Percentiles rank a stretch among this genome's conserved stretches.
phyloP scores from a whole-genome alignment of 1,140 invertebrate genomes.

The Anoplophora glabripennis region DNA sequence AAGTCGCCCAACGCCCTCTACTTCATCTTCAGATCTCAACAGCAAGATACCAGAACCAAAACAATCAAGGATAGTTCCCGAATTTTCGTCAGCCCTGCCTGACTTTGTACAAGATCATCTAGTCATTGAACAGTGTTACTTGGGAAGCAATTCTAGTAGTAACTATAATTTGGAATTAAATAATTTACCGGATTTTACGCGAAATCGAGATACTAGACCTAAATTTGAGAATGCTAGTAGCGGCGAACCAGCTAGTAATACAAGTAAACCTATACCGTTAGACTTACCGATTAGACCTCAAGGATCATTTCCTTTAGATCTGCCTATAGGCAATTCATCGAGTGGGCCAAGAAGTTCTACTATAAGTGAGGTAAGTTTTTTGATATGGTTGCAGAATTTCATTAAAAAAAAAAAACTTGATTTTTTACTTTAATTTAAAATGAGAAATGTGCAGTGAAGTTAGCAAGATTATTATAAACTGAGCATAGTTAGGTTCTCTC shows the following conservation, averaged over 20 bases:
- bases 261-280: constrained; percentile 20
- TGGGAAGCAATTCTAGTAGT: constrained; percentile 42
- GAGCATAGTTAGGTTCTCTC: no score
- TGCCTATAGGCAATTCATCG: constrained; percentile 31
- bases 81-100: constrained; percentile 54
- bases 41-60: constrained; percentile 25
- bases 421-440: no score
- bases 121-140: constrained; percentile 59
- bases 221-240: constrained; percentile 9
- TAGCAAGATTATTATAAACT: no score
- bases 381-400: no score
- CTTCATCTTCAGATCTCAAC: constrained; percentile 31
- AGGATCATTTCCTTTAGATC: constrained; percentile 37
- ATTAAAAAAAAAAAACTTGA: no score
- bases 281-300: constrained; percentile 30
- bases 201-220: constrained; percentile 42
- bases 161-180: constrained; percentile 49
- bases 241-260: not conserved
- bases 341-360: constrained; percentile 30
- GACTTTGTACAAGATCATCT: constrained; percentile 69
- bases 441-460: no score
- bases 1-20: constrained; percentile 33
- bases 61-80: constrained; percentile 35
- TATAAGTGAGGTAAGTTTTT: constrained; percentile 28
- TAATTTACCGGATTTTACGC: constrained; percentile 61